These are phyloP conservation scores for Diaperis boleti DNA, from an alignment of 2,888 invertebrate genomes.

Conservation along the genomic window DNA sequence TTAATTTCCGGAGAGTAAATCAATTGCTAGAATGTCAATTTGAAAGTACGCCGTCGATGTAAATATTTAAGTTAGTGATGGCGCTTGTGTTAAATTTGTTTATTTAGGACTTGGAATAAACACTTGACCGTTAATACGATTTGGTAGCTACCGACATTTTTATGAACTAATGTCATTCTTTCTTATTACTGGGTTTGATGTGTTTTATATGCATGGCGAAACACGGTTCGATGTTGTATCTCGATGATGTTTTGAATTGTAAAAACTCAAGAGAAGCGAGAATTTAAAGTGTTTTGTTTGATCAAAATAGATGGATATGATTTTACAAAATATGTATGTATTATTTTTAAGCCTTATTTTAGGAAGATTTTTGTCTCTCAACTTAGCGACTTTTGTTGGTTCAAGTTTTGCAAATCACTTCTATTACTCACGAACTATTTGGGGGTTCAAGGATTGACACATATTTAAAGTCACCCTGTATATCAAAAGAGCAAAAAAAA, in stretches of 20 bases:
- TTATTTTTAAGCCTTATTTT: too few species aligned
- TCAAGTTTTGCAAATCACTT: too few species aligned
- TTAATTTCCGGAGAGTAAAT: conserved; percentile 9
- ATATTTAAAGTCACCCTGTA: too few species aligned
- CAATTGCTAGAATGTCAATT: background rate
- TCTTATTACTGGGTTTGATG: background rate
- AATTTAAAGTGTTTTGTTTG: too few species aligned
- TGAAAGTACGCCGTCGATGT: background rate
- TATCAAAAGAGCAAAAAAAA: too few species aligned
- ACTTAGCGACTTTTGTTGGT: too few species aligned
- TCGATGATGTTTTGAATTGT: background rate
- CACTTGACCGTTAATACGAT: conserved; percentile 21
- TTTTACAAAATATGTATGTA: background rate
- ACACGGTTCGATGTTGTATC: background rate
- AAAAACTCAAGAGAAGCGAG: background rate
- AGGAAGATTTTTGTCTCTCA: too few species aligned
- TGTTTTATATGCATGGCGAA: background rate
- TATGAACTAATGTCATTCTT: background rate
- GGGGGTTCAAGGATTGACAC: too few species aligned
- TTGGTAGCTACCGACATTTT: conserved; percentile 7
- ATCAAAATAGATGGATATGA: background rate
- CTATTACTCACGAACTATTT: too few species aligned
- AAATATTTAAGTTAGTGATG: conserved; percentile 31
- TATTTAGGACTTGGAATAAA: conserved; percentile 14
- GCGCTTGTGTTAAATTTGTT: conserved; percentile 27